Evolutionary conservation across 2,113 vertebrate species (phyloP).

Genomic region (Saccopteryx bilineata): DNA sequence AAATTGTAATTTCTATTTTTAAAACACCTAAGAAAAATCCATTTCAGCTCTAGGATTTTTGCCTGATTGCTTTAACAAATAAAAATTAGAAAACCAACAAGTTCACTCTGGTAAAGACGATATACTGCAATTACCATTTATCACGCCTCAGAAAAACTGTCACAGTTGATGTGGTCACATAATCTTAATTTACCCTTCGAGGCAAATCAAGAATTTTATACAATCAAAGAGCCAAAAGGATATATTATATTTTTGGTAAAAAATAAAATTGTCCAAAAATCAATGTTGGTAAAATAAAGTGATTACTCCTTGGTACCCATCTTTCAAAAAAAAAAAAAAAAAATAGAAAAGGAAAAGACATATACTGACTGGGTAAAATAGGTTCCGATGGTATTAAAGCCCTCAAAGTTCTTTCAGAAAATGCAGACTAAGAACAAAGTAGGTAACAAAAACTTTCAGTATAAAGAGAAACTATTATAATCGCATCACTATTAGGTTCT

Average conservation of each 20-base stretch:
- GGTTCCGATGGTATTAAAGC: background rate
- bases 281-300: background rate
- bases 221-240: background rate
- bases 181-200: background rate
- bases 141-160: background rate
- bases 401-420: background rate
- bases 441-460: conserved; percentile 49
- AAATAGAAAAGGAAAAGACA: background rate
- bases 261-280: background rate
- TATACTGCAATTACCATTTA: background rate
- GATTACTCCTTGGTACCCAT: background rate
- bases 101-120: background rate
- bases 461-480: conserved; percentile 73
- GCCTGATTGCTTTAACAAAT: conserved; percentile 72
- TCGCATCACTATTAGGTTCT: conserved; percentile 60
- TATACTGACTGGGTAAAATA: background rate
- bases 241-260: background rate
- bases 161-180: background rate
- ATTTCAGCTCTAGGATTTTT: conserved; percentile 57
- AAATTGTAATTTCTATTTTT: conserved; percentile 80
- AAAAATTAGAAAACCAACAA: conserved; percentile 26
- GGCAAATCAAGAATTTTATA: conserved; percentile 5
- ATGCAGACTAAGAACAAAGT: conserved; percentile 44
- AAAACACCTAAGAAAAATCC: conserved; percentile 77
- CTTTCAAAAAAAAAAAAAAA: background rate